Conservation (phyloP, 2,888 invertebrate genomes). For the Xylota segnis region DNA sequence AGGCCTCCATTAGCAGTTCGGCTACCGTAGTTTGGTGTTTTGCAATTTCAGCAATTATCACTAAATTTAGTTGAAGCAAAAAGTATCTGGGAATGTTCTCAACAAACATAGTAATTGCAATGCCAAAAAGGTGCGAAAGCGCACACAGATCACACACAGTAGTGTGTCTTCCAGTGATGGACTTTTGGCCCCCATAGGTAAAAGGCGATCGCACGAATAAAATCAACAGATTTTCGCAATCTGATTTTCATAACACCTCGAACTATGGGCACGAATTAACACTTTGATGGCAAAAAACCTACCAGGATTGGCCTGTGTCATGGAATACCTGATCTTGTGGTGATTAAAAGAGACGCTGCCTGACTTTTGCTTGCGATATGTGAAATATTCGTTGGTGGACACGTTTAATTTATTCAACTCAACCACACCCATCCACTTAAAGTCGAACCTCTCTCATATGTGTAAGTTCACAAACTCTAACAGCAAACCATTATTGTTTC, state of each 20-base stretch:
- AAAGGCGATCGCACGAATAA: slow-evolving; percentile 50
- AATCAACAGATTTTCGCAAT: slow-evolving; percentile 71
- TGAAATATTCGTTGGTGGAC: neutral
- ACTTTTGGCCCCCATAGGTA: slow-evolving; percentile 66
- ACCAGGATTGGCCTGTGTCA: slow-evolving; percentile 8
- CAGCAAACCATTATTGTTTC: neutral
- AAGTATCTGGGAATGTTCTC: slow-evolving; percentile 66
- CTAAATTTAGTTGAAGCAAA: slow-evolving; percentile 58
- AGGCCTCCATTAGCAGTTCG: slow-evolving; percentile 54
- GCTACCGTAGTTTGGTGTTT: slow-evolving; percentile 53
- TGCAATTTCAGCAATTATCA: slow-evolving; percentile 72
- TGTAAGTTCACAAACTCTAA: no score
- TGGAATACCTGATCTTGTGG: slow-evolving; percentile 29
- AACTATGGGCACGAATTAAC: slow-evolving; percentile 72
- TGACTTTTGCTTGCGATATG: neutral
- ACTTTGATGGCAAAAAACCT: slow-evolving; percentile 30
- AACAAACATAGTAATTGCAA: slow-evolving; percentile 57
- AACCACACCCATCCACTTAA: slow-evolving; percentile 37
- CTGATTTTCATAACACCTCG: slow-evolving; percentile 72
- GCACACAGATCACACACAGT: slow-evolving; percentile 47
- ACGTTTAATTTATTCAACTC: neutral
- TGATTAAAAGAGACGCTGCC: slow-evolving; percentile 41
- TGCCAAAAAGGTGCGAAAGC: slow-evolving; percentile 72
- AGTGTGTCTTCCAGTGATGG: slow-evolving; percentile 66
- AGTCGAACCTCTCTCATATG: no score